Percentiles rank a stretch among this genome's conserved stretches.
These are phyloP conservation scores for Cylloceria caligata DNA, from an alignment of 2,888 invertebrate species.

Conservation along the genomic window DNA sequence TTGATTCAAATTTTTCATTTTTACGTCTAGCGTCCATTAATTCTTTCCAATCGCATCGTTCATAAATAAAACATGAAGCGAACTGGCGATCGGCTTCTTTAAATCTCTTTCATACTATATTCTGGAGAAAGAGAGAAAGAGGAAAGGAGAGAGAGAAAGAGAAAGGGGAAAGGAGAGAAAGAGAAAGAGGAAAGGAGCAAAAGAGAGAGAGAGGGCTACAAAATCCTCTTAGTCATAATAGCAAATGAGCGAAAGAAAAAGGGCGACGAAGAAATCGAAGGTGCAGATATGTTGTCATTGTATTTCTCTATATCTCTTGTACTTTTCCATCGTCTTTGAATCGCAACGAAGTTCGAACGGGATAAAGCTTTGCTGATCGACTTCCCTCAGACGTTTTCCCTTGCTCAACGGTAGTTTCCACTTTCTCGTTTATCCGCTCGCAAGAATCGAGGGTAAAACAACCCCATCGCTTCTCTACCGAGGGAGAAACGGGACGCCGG, in stretches of 20 bases:
- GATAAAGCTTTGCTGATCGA: constrained; percentile 61
- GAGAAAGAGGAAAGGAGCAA: too few relatives aligned
- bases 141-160: background rate
- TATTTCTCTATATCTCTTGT: background rate
- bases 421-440: constrained; percentile 20
- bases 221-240: constrained; percentile 22
- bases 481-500: constrained; percentile 12
- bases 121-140: background rate
- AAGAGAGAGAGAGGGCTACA: constrained; percentile 26
- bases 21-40: background rate
- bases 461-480: background rate
- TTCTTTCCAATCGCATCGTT: constrained; percentile 11
- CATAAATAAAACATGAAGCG: constrained; percentile 58
- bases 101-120: constrained; percentile 46
- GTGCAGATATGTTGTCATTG: constrained; percentile 24
- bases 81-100: constrained; percentile 55
- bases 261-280: constrained; percentile 8
- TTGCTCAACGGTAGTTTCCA: constrained; percentile 49
- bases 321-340: background rate
- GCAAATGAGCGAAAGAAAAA: constrained; percentile 10
- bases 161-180: constrained; percentile 18
- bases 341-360: constrained; percentile 23
- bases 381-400: constrained; percentile 59
- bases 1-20: constrained; percentile 3
- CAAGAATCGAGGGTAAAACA: constrained; percentile 39